These are phyloP conservation scores for Cotesia congregata DNA, from an alignment of 2,888 invertebrate genomes.

Conservation along the genomic window DNA sequence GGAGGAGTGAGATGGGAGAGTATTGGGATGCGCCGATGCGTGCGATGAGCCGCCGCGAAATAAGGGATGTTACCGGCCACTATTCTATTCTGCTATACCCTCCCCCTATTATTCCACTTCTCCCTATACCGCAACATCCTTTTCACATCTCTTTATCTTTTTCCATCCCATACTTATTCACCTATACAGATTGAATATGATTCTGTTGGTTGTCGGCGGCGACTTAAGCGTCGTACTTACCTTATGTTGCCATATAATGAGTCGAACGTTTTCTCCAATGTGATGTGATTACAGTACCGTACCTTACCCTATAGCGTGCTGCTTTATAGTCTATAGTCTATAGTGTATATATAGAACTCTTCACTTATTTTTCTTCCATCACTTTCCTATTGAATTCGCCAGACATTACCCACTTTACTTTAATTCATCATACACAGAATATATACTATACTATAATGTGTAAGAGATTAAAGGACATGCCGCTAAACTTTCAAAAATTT, in stretches of 20 bases:
- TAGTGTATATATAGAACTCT: too few relatives aligned
- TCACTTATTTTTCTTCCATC: constrained; percentile 38
- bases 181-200: too few relatives aligned
- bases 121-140: constrained; percentile 30
- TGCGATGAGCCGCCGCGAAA: constrained; percentile 68
- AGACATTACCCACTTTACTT: constrained; percentile 55
- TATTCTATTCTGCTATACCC: constrained; percentile 20
- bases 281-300: background rate
- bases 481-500: constrained; percentile 61
- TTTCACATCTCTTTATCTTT: constrained; percentile 45
- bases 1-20: constrained; percentile 49
- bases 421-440: background rate
- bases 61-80: constrained; percentile 63
- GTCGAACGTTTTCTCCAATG: constrained; percentile 50
- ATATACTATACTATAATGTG: background rate
- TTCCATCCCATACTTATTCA: constrained; percentile 28
- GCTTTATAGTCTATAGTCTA: constrained; percentile 6
- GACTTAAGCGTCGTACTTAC: constrained; percentile 65
- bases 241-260: constrained; percentile 69
- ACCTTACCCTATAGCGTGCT: background rate
- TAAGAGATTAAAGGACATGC: constrained; percentile 63
- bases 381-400: constrained; percentile 54
- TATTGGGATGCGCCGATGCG: constrained; percentile 68
- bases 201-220: constrained; percentile 48
- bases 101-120: constrained; percentile 28